These are phyloP conservation scores for Bombus pyrosoma DNA, from an alignment of 1,140 invertebrate species.

Conservation along the genomic window DNA sequence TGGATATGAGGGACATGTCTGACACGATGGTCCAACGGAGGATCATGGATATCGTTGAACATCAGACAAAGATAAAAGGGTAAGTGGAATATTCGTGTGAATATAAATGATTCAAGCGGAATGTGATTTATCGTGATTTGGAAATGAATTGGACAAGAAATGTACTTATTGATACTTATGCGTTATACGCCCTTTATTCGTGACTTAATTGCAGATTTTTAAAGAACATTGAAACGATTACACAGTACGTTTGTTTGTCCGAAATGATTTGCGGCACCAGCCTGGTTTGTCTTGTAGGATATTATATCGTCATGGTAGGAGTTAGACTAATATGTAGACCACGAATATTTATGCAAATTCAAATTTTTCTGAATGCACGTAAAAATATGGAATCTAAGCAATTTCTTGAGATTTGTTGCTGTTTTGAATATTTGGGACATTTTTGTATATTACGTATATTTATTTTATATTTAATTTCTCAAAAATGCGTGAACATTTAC, in stretches of 20 bases:
- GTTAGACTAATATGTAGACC: no score
- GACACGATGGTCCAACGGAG: not conserved
- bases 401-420: no score
- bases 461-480: not conserved
- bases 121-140: not conserved
- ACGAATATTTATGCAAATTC: not conserved
- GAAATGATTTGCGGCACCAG: constrained; percentile 57
- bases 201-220: constrained; percentile 42
- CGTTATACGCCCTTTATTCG: not conserved
- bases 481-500: not conserved
- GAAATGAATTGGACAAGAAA: not conserved
- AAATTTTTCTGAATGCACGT: not conserved
- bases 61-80: constrained; percentile 46
- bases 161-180: not conserved
- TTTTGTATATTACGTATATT: not conserved
- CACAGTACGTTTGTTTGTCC: constrained; percentile 61
- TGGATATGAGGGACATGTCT: not conserved
- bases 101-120: no score
- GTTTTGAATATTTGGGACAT: no score
- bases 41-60: constrained; percentile 40
- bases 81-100: not conserved
- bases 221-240: constrained; percentile 29
- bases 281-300: constrained; percentile 67
- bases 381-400: not conserved
- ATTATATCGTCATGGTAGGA: constrained; percentile 55